Conservation (phyloP, 2,888 invertebrate genomes). For the Heliconius erato region DNA sequence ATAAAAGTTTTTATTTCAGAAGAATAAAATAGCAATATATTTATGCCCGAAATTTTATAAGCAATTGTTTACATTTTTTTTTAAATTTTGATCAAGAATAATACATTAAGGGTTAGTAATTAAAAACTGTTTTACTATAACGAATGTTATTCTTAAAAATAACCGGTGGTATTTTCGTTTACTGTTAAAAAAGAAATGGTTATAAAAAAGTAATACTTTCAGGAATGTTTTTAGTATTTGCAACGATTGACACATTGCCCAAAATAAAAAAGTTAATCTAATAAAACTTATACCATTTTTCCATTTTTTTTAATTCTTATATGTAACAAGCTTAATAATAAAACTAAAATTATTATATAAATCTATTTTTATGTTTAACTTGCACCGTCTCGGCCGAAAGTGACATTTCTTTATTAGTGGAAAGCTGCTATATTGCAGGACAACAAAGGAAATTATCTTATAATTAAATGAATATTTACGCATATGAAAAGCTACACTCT, state of each 20-base stretch:
- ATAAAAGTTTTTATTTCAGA: not conserved
- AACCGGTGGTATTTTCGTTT: constrained; percentile 41
- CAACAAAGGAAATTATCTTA: constrained; percentile 49
- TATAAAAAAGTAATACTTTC: constrained; percentile 16
- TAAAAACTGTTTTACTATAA: not conserved
- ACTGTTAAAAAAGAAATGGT: constrained; percentile 16
- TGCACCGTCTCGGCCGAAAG: constrained; percentile 63
- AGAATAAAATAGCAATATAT: not conserved
- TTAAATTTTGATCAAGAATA: not conserved
- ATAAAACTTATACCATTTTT: constrained; percentile 46
- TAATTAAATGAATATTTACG: constrained; percentile 30
- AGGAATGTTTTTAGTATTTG: constrained; percentile 47
- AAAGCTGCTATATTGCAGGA: constrained; percentile 57
- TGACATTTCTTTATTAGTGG: constrained; percentile 40
- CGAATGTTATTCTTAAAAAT: constrained; percentile 30
- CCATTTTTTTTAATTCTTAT: constrained; percentile 8
- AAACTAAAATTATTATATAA: not conserved
- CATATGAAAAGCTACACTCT: constrained; percentile 55
- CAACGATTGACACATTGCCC: constrained; percentile 21
- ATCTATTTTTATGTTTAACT: constrained; percentile 46
- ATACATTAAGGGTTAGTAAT: not conserved
- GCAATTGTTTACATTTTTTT: not conserved
- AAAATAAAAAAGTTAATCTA: constrained; percentile 29
- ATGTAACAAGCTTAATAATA: not conserved
- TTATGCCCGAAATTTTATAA: not conserved